These are phyloP conservation scores for Chromoteleia sp. DNA, from an alignment of 2,888 invertebrate species.

Conservation along the genomic window DNA sequence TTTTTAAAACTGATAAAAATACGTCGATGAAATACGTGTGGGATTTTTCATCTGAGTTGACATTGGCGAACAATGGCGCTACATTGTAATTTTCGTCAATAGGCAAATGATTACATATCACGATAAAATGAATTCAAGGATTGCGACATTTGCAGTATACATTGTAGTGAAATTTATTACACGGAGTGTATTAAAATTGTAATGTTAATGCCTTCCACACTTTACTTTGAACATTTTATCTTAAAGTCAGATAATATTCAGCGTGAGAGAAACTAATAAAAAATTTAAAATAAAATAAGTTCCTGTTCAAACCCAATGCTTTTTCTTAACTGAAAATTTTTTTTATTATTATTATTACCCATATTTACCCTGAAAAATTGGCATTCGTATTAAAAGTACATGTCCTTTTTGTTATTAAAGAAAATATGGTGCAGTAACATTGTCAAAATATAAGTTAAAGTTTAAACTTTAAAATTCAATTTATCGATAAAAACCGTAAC, in stretches of 20 bases:
- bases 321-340: neutral
- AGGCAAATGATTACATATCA: slow-evolving; percentile 1
- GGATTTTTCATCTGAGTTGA: neutral
- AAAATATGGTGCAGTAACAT: no score
- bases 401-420: no score
- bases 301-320: neutral
- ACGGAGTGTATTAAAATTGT: slow-evolving; percentile 17
- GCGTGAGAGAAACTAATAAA: slow-evolving; percentile 19
- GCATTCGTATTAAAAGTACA: no score
- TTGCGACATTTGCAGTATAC: slow-evolving; percentile 5
- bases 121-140: slow-evolving; percentile 13
- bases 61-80: neutral
- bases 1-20: no score
- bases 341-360: neutral
- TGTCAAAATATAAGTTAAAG: no score
- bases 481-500: no score
- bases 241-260: slow-evolving; percentile 19
- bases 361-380: no score
- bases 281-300: neutral
- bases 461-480: no score
- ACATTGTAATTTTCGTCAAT: neutral
- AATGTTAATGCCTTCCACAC: slow-evolving; percentile 28
- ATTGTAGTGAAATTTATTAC: slow-evolving; percentile 25
- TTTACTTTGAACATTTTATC: slow-evolving; percentile 15
- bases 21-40: no score